Evolutionary conservation across 2,888 invertebrate genomes (phyloP).

Genomic region (Drosophila meridionalis): DNA sequence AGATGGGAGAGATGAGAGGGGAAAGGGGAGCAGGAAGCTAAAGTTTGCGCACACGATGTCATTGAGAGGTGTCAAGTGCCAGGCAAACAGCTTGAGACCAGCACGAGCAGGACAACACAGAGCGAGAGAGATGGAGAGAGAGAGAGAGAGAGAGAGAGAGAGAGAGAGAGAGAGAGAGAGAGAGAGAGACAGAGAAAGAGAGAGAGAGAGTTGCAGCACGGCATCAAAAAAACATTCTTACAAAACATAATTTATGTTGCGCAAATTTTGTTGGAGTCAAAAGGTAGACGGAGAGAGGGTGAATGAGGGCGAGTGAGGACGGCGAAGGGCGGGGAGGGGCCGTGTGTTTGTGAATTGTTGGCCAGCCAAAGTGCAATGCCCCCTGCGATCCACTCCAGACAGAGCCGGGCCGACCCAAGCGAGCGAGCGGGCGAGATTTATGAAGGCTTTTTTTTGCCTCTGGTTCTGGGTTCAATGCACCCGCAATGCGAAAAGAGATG

Average conservation of each 20-base stretch:
- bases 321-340: background rate
- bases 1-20: too few species aligned
- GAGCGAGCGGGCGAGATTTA: slow-evolving; percentile 63
- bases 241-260: slow-evolving; percentile 80
- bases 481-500: slow-evolving; percentile 26
- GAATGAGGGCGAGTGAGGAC: background rate
- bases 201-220: slow-evolving; percentile 18
- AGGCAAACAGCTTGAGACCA: slow-evolving; percentile 64
- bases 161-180: slow-evolving; percentile 12
- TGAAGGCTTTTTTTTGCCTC: slow-evolving; percentile 57
- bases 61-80: slow-evolving; percentile 80
- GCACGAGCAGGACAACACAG: slow-evolving; percentile 2
- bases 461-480: slow-evolving; percentile 72
- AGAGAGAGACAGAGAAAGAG: background rate
- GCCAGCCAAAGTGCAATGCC: slow-evolving; percentile 47
- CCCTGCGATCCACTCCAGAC: slow-evolving; percentile 29
- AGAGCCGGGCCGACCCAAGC: slow-evolving; percentile 1
- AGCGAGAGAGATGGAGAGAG: background rate
- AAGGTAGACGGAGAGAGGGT: background rate
- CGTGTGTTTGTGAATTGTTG: slow-evolving; percentile 50
- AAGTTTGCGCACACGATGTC: slow-evolving; percentile 62
- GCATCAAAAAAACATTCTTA: slow-evolving; percentile 70
- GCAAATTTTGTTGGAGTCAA: slow-evolving; percentile 65
- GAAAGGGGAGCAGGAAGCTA: slow-evolving; percentile 24
- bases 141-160: background rate